phyloP scores from a whole-genome alignment of 2,113 vertebrate genomes.

The Corythornis cristatus region DNA sequence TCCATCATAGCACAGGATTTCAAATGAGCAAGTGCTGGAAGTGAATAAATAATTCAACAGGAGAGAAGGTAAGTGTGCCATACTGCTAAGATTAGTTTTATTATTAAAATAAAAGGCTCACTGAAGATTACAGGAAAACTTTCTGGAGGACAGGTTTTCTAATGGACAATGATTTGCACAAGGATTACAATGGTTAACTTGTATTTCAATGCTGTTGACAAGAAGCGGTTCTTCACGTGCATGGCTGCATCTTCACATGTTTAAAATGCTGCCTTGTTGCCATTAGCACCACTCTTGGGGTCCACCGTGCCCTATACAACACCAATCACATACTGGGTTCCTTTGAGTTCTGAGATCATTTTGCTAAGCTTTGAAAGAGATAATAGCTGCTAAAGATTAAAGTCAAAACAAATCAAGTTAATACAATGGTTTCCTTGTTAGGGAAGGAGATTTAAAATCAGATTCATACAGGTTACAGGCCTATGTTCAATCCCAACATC shows the following conservation, averaged over 20 bases:
- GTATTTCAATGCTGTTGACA: background rate
- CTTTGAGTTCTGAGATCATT: background rate
- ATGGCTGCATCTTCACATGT: background rate
- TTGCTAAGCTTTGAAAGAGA: background rate
- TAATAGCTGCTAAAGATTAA: background rate
- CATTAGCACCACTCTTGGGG: background rate
- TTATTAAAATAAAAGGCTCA: background rate
- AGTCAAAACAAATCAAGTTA: background rate
- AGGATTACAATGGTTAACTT: background rate
- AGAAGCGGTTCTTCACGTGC: background rate
- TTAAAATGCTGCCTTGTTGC: background rate
- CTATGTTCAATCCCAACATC: background rate
- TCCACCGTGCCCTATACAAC: background rate
- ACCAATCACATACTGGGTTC: background rate
- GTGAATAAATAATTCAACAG: conserved; percentile 27
- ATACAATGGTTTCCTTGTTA: background rate
- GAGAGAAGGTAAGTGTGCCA: background rate
- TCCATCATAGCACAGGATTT: background rate
- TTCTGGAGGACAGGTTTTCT: background rate
- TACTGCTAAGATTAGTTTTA: background rate
- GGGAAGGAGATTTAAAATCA: background rate
- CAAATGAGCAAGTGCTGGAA: conserved; percentile 5
- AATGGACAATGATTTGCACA: background rate
- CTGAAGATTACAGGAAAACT: background rate
- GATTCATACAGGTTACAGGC: background rate